Percentiles rank a stretch among this genome's conserved stretches.
Evolutionary conservation across 2,113 vertebrate genomes (phyloP).

Genomic region (Octodon degus): DNA sequence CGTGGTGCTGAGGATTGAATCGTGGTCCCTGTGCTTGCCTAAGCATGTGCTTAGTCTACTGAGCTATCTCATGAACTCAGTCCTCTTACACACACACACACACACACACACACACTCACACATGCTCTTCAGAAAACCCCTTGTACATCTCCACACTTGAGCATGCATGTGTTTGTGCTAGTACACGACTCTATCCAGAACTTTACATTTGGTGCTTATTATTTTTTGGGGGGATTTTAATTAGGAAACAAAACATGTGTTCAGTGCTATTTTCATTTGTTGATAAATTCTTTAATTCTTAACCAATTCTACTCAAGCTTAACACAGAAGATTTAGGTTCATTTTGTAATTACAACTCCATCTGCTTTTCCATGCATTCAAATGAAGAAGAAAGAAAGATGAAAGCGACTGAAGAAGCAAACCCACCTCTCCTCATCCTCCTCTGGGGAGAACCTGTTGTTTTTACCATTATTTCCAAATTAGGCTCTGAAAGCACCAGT

Average conservation of each 20-base stretch:
- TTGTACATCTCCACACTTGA: background rate
- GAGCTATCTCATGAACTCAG: background rate
- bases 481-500: background rate
- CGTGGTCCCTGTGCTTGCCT: no score
- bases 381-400: background rate
- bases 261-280: constrained; percentile 65
- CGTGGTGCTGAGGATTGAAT: no score
- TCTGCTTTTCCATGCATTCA: constrained; percentile 43
- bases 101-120: background rate
- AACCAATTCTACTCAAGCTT: constrained; percentile 67
- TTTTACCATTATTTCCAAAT: background rate
- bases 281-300: constrained; percentile 76
- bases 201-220: constrained; percentile 68
- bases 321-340: constrained; percentile 28
- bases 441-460: no score
- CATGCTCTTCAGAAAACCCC: background rate
- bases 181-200: background rate
- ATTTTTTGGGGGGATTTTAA: constrained; percentile 68
- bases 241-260: constrained; percentile 60
- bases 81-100: no score
- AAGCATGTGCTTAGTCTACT: no score
- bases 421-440: background rate
- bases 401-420: background rate
- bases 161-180: background rate
- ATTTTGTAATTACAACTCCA: constrained; percentile 39